Percentiles rank a stretch among this genome's conserved stretches.
phyloP scores from a whole-genome alignment of 1,140 invertebrate genomes.

The Monomorium pharaonis region DNA sequence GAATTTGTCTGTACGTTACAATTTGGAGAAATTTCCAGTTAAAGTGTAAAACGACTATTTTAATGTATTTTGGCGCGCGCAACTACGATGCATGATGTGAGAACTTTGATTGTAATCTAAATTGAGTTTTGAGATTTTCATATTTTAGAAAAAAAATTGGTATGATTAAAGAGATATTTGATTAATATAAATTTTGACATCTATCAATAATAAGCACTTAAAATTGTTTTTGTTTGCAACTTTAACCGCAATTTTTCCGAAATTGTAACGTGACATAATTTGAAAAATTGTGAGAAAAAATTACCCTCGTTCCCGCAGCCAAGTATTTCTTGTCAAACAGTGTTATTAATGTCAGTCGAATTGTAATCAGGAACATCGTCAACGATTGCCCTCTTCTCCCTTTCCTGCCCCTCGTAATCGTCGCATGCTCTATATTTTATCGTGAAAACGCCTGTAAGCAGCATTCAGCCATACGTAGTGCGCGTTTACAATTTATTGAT shows the following conservation, averaged over 20 bases:
- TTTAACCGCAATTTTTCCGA: too few species aligned
- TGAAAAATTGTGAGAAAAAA: neutral
- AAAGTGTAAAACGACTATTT: neutral
- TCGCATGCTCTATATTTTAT: neutral
- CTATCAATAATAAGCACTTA: too few species aligned
- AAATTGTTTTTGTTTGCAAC: too few species aligned
- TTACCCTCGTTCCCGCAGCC: neutral
- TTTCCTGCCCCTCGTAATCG: neutral
- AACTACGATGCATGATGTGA: neutral
- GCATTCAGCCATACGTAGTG: conserved; percentile 58
- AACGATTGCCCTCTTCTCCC: neutral
- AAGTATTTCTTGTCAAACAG: neutral
- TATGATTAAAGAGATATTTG: too few species aligned
- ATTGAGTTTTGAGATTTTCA: neutral
- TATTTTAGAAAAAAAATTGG: too few species aligned
- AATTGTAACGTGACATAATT: too few species aligned
- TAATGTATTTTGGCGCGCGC: neutral
- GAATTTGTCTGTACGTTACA: neutral
- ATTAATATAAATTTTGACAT: too few species aligned
- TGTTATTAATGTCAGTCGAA: neutral
- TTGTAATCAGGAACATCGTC: neutral
- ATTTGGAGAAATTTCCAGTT: neutral
- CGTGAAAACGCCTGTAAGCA: conserved; percentile 9
- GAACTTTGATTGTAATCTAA: neutral
- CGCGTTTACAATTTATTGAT: conserved; percentile 24